These are phyloP conservation scores for Metalampra italica DNA, from an alignment of 2,888 invertebrate species.

Conservation along the genomic window DNA sequence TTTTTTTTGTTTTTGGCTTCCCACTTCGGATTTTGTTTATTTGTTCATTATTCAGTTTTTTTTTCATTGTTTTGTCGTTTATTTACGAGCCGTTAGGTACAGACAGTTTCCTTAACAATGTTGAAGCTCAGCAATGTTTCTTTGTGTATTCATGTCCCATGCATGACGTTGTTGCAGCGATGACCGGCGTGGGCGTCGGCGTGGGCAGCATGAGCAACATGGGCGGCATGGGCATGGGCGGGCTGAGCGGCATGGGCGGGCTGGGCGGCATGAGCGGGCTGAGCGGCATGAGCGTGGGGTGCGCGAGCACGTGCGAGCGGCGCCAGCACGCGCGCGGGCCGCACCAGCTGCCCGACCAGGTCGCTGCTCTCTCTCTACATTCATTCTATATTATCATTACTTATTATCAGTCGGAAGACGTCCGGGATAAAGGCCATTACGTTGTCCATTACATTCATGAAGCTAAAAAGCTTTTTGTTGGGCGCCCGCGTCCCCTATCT, in stretches of 20 bases:
- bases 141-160: too few species aligned
- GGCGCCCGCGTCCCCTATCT: too few species aligned
- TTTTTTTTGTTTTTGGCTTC: conserved; percentile 4
- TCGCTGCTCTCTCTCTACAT: conserved; percentile 16
- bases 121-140: too few species aligned
- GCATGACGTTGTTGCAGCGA: conserved; percentile 38
- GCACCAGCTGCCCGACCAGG: conserved; percentile 54
- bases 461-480: too few species aligned
- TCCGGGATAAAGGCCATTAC: too few species aligned
- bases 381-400: too few species aligned
- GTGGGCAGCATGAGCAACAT: conserved; percentile 21
- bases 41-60: conserved; percentile 5
- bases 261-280: conserved; percentile 10
- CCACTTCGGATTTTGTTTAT: conserved; percentile 12
- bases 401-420: too few species aligned
- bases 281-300: conserved; percentile 43
- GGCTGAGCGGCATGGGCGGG: conserved; percentile 22
- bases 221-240: conserved; percentile 23
- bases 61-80: not conserved
- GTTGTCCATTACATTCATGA: too few species aligned
- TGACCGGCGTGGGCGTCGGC: conserved; percentile 62
- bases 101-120: too few species aligned
- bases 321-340: conserved; percentile 35
- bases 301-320: conserved; percentile 57
- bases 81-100: not conserved